phyloP scores from a whole-genome alignment of 2,113 vertebrate species.

The Sus scrofa region T2T-Sscrofa CM000823.6:9909001-9909500 shows the following conservation, averaged over 20 bases:
- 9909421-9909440: background rate
- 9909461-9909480: background rate
- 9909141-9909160: slow-evolving; percentile 75
- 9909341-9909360: slow-evolving; percentile 21
- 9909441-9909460: background rate
- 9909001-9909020: slow-evolving; percentile 19
- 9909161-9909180: slow-evolving; percentile 71
- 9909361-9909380: slow-evolving; percentile 59
- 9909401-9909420: background rate
- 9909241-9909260: slow-evolving; percentile 78
- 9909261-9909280: slow-evolving; percentile 79
- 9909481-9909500: background rate
- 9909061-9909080: slow-evolving; percentile 22
- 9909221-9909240: slow-evolving; percentile 79
- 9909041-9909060: background rate
- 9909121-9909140: slow-evolving; percentile 80
- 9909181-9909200: slow-evolving; percentile 83
- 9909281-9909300: slow-evolving; percentile 78
- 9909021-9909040: background rate
- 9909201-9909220: slow-evolving; percentile 82
- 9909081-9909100: slow-evolving; percentile 60
- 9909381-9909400: slow-evolving; percentile 38
- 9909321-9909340: slow-evolving; percentile 76
- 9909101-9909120: slow-evolving; percentile 84
- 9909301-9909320: slow-evolving; percentile 78